These are phyloP conservation scores for Caenorhabditis sp. DNA, from an alignment of 2,888 invertebrate species.

Conservation along the genomic window DNA sequence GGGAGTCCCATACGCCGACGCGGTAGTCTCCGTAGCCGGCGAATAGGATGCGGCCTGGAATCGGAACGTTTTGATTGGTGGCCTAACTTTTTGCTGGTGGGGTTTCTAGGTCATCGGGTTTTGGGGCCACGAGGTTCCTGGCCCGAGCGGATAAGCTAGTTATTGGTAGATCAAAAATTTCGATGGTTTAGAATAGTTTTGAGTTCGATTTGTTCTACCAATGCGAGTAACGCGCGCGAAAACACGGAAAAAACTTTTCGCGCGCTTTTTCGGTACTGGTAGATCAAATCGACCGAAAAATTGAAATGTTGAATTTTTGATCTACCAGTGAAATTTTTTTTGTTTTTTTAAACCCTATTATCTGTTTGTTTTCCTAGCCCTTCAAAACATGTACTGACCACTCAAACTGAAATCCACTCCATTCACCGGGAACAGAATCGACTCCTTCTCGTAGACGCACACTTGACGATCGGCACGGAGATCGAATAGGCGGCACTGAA, in stretches of 20 bases:
- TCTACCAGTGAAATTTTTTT: background rate
- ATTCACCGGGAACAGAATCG: slow-evolving; percentile 97
- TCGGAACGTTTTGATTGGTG: background rate
- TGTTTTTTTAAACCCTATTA: background rate
- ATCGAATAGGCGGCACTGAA: slow-evolving; percentile 95
- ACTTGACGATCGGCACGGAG: slow-evolving; percentile 98
- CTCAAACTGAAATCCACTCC: slow-evolving; percentile 98
- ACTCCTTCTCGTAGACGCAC: slow-evolving; percentile 95
- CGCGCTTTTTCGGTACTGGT: too few relatives aligned
- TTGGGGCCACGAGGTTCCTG: too few relatives aligned
- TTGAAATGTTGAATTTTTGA: background rate
- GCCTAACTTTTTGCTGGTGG: background rate
- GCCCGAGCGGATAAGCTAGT: too few relatives aligned
- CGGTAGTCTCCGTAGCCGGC: slow-evolving; percentile 99
- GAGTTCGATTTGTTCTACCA: too few relatives aligned
- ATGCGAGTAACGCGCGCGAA: too few relatives aligned
- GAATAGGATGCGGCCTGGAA: slow-evolving; percentile 91
- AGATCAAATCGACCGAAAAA: too few relatives aligned
- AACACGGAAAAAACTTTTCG: too few relatives aligned
- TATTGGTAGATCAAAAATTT: too few relatives aligned
- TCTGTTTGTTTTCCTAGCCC: background rate
- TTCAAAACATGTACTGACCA: slow-evolving; percentile 85
- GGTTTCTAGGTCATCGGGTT: background rate
- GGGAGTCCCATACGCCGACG: slow-evolving; percentile 98
- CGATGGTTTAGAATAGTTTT: too few relatives aligned